A percentile compares a stretch with the other conserved stretches of the same genome.
phyloP scores from a whole-genome alignment of 2,888 invertebrate genomes.

The Petrolisthes cinctipes region DNA sequence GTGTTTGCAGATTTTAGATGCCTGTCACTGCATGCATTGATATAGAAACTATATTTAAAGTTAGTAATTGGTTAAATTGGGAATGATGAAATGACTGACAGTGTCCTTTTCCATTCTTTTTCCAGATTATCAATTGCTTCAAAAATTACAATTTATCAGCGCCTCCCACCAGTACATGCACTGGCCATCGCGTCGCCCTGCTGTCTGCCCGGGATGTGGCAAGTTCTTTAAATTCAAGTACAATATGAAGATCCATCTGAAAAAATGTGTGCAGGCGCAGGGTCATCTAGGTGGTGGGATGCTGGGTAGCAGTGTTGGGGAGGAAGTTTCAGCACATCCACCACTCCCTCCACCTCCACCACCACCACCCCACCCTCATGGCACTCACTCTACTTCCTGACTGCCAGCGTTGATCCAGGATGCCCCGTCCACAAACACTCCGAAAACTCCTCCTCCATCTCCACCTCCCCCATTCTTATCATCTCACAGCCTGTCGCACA shows the following conservation, averaged over 20 bases:
- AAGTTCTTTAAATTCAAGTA: conserved; percentile 66
- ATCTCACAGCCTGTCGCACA: conserved; percentile 37
- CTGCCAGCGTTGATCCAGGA: conserved; percentile 60
- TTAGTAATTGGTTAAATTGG: conserved; percentile 60
- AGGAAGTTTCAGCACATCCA: conserved; percentile 50
- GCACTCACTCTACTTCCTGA: conserved; percentile 65
- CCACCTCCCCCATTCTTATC: conserved; percentile 36
- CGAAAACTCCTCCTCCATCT: conserved; percentile 44
- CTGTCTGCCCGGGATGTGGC: conserved; percentile 65
- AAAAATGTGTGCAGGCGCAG: conserved; percentile 63
- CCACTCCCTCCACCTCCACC: conserved; percentile 50
- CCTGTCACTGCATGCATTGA: conserved; percentile 62
- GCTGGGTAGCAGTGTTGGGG: conserved; percentile 51
- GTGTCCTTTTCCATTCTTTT: conserved; percentile 65
- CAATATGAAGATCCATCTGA: conserved; percentile 66
- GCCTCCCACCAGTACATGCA: conserved; percentile 66
- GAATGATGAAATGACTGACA: conserved; percentile 63
- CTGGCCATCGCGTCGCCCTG: conserved; percentile 65
- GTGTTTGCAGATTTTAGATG: conserved; percentile 47
- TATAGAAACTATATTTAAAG: conserved; percentile 56
- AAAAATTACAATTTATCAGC: conserved; percentile 66
- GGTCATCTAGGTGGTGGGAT: conserved; percentile 57
- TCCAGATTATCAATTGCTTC: conserved; percentile 66
- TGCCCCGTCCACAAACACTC: conserved; percentile 48
- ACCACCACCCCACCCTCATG: conserved; percentile 55